Base-by-base conservation (phyloP, 2,888 invertebrate species). In the Pseudolycoriella hygida region DNA sequence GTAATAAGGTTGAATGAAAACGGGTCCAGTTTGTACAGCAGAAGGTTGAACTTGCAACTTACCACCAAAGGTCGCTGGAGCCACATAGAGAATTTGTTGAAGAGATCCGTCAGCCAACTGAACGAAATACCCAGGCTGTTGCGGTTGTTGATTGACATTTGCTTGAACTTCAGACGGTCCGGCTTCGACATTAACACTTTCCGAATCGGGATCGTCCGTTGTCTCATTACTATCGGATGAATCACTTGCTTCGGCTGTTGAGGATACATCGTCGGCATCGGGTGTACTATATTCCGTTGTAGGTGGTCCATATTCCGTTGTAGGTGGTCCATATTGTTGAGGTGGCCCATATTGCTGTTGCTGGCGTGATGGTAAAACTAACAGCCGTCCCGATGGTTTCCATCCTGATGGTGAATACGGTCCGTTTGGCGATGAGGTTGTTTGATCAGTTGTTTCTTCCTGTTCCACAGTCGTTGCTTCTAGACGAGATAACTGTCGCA, bases 321-420 rank as follows among this genome's bases (percentile, higher is more conserved):
- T 34, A 17, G 46, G 42, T 37, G 42, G 12, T 11, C 30, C 25
- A 25, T 42, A 38, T 34, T 15, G 17, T n/a, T 43, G 32, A 15
- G 4, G 14, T 32, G 43, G 43, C 19, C 11, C 14, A 14, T 41
- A 11, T 30, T 2, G 19, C 25, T 25, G 25, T 39, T 3, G 44
- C 31, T 44, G 40, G 10, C 3, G 25, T 10, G n/a, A 17, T 34
- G 48, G 48, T 30, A 48, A 43, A 8, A 25, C 20, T 25, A 48
- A 42, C 17, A 41, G 17, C 11, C 32, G 40, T 15, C 48, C 48
- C 17, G 17, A 25, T 40, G 48, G 48, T 34, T 34, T 42, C 48
- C 48, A 48, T 4, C 48, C 48, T 11, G 44, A 34, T 43, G 46
- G 45, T 41, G 31, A n/a, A 41, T 48, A 48, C 37, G 44, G 44